Evolutionary conservation across 2,888 invertebrate species (phyloP).

Genomic region (Melangyna quadrimaculata): DNA sequence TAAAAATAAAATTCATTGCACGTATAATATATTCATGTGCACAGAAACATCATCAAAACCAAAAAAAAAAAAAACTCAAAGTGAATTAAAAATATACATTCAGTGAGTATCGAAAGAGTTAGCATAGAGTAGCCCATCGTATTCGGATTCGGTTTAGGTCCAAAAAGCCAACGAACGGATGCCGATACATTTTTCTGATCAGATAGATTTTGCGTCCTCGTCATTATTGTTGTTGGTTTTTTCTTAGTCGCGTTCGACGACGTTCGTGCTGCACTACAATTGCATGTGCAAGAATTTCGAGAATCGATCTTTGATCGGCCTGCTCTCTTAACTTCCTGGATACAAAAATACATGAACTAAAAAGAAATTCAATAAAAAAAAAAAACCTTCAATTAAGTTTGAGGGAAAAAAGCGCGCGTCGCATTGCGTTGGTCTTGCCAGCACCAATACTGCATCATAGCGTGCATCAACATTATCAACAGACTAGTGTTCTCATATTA

Average conservation of each 20-base stretch:
- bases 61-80: conserved; percentile 37
- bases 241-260: background rate
- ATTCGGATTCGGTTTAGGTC: conserved; percentile 4
- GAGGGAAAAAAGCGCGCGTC: conserved; percentile 49
- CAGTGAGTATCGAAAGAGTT: conserved; percentile 69
- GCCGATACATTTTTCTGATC: conserved; percentile 46
- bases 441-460: conserved; percentile 24
- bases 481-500: conserved; percentile 30
- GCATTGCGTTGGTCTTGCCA: conserved; percentile 67
- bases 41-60: conserved; percentile 38
- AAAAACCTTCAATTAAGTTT: conserved; percentile 43
- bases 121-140: conserved; percentile 44
- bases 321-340: conserved; percentile 62
- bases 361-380: conserved; percentile 41
- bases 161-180: conserved; percentile 70
- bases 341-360: conserved; percentile 65
- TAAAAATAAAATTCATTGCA: conserved; percentile 69
- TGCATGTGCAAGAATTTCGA: conserved; percentile 41
- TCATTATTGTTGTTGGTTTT: background rate
- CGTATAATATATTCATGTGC: conserved; percentile 61
- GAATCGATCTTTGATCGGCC: conserved; percentile 68
- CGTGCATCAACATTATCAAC: background rate
- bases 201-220: conserved; percentile 32
- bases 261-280: conserved; percentile 2
- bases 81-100: conserved; percentile 70